phyloP scores from a whole-genome alignment of 2,113 vertebrate species.

The Sus scrofa region DNA sequence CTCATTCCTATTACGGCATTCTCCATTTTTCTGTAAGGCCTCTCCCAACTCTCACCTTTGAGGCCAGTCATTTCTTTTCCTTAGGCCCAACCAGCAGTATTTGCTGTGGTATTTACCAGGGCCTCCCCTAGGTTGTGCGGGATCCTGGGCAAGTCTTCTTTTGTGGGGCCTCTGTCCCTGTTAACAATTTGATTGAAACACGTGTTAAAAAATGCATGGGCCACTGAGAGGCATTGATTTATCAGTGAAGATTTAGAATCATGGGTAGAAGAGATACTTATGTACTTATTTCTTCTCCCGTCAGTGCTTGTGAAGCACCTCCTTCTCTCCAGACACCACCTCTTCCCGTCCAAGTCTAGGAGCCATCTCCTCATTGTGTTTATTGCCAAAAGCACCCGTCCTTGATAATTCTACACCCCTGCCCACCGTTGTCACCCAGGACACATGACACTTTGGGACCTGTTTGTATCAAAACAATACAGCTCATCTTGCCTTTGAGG shows the following conservation, averaged over 20 bases:
- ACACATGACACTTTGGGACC: not conserved
- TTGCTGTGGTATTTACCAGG: not conserved
- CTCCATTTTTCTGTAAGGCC: not conserved
- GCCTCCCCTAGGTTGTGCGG: not conserved
- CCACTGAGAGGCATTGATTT: not conserved
- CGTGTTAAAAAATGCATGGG: not conserved
- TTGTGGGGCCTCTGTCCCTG: not conserved
- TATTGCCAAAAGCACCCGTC: not conserved
- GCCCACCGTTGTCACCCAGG: not conserved
- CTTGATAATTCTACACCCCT: not conserved
- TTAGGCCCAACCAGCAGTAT: not conserved
- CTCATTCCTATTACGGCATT: not conserved
- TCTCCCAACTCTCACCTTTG: not conserved
- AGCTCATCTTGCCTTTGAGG: not conserved
- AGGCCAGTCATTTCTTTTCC: not conserved
- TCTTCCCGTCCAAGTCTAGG: not conserved
- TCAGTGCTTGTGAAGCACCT: fast-evolving
- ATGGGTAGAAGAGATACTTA: not conserved
- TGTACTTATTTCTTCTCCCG: fast-evolving
- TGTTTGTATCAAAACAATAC: fast-evolving
- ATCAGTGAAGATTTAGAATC: not conserved
- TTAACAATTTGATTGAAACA: not conserved
- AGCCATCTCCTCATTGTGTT: not conserved
- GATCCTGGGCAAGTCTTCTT: not conserved
- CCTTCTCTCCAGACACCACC: not conserved